phyloP scores from a whole-genome alignment of 2,113 vertebrate genomes.

The Campylomormyrus numenius region DNA sequence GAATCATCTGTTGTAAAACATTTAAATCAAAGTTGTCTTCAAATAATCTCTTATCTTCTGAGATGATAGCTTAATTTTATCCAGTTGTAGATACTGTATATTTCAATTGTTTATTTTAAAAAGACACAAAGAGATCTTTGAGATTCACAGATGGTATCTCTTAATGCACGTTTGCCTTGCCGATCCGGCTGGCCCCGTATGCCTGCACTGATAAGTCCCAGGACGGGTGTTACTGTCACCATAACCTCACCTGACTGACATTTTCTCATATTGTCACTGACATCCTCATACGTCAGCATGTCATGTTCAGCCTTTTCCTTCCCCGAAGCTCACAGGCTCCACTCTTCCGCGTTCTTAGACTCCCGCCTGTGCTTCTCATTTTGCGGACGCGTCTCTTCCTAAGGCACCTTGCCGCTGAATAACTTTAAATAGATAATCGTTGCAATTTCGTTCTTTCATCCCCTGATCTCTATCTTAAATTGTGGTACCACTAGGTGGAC shows the following conservation, averaged over 20 bases:
- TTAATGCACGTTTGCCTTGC: background rate
- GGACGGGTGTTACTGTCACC: background rate
- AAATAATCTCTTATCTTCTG: background rate
- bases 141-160: background rate
- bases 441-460: background rate
- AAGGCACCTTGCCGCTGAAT: background rate
- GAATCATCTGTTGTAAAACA: background rate
- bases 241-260: background rate
- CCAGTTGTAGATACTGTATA: background rate
- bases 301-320: background rate
- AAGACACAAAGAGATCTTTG: background rate
- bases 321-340: background rate
- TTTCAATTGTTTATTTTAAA: background rate
- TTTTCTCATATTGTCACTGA: background rate
- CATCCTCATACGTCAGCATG: too few species aligned
- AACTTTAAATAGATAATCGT: background rate
- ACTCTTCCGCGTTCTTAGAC: background rate
- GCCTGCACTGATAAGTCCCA: background rate
- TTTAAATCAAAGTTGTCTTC: background rate
- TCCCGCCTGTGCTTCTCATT: background rate
- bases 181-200: background rate
- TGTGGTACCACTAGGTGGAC: background rate
- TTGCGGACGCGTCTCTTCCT: background rate
- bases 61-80: background rate
- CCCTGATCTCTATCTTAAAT: constrained; percentile 2